Evolutionary conservation across 2,888 invertebrate species (phyloP), one percentile per base, ranked within the genome.

Genomic region (Mycalesis mineus): DNA sequence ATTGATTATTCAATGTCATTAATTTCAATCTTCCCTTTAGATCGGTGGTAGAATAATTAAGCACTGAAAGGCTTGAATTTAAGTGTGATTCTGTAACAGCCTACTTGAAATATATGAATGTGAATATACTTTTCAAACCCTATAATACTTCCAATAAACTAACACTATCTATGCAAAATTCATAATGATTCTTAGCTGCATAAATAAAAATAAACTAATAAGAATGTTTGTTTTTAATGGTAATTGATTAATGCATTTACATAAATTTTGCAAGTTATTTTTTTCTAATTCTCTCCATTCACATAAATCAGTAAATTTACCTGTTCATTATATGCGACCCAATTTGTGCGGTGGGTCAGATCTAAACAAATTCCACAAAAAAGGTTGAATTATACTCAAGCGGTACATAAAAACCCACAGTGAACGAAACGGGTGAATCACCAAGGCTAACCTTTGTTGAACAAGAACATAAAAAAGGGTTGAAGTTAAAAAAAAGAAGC

Each of bases 371-470:
- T 53, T 53, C 53, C 37, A 53, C 53, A 53, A 44, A 52, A 53
- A 14, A 29, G 9, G 28, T 37, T 33, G 9, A 45, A 45, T 36
- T 44, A 53, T 37, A 31, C 37, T 45, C 17, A 29, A 53, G 14
- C 44, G 37, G 17, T 11, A 53, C 37, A 53, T 45, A 53, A 45
- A 53, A 53, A 44, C 37, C 11, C 37, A 44, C 44, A 53, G 37
- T 49, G 40, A 49, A 55, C 49, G 41, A 61, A 61, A 61, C 48
- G 64, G 63, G 53, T 68, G 68, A 69, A 65, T 68, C 69, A 69
- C 60, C 63, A 67, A 68, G 67, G 66, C 65, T 58, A 55, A 58
- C 65, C 63, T 67, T 68, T 65, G 61, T 64, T 45, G 52, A 58
- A 63, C 62, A 64, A 60, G 48, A 63, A 37, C 47, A 56, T 62